Percentiles rank a stretch among this genome's conserved stretches.
phyloP scores from a whole-genome alignment of 2,113 vertebrate species.

The Cisticola juncidis region DNA sequence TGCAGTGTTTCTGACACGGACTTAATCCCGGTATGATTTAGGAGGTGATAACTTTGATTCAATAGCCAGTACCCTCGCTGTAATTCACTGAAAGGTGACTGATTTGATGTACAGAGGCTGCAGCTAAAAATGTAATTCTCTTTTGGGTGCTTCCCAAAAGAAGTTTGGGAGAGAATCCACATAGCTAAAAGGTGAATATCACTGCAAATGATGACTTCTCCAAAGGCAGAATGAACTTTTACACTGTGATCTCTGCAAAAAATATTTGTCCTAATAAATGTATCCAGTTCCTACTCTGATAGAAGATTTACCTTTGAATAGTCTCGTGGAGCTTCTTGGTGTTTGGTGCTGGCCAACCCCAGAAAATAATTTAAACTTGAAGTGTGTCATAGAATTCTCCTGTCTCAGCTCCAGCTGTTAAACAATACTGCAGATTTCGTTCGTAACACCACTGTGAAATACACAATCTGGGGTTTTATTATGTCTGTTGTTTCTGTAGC shows the following conservation, averaged over 20 bases:
- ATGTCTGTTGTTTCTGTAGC: neutral
- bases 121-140: neutral
- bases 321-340: neutral
- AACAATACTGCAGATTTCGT: neutral
- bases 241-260: neutral
- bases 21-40: slow-evolving; percentile 49
- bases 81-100: slow-evolving; percentile 58
- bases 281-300: neutral
- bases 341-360: neutral
- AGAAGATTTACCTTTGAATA: neutral
- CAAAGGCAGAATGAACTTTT: neutral
- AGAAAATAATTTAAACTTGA: neutral
- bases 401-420: neutral
- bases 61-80: slow-evolving; percentile 27
- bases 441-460: neutral
- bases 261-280: neutral
- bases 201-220: neutral
- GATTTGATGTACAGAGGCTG: neutral
- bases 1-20: slow-evolving; percentile 1
- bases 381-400: neutral
- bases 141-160: neutral
- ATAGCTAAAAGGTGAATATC: neutral
- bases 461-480: neutral
- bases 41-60: slow-evolving; percentile 55
- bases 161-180: neutral